Evolutionary conservation across 1,140 invertebrate genomes (phyloP).

Genomic region (Gonioctena quinquepunctata): DNA sequence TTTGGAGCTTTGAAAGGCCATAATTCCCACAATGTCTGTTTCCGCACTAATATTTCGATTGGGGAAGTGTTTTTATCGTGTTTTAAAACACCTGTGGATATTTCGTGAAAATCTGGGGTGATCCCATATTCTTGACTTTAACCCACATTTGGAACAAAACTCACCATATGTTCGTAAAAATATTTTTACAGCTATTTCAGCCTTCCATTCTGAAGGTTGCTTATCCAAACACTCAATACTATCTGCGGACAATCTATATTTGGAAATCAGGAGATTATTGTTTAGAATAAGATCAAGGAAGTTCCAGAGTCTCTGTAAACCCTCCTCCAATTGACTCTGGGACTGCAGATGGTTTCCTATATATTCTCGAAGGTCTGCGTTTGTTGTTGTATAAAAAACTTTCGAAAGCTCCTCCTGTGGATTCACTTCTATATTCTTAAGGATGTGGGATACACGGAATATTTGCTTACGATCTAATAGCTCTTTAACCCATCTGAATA

Average conservation of each 20-base stretch:
- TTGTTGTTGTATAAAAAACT: slow-evolving; percentile 59
- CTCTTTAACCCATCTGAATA: slow-evolving; percentile 65
- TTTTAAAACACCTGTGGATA: too few species aligned
- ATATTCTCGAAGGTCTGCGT: slow-evolving; percentile 62
- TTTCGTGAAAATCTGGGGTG: too few species aligned
- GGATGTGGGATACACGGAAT: slow-evolving; percentile 65
- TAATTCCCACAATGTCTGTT: too few species aligned
- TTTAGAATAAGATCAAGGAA: slow-evolving; percentile 62
- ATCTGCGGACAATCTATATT: slow-evolving; percentile 29
- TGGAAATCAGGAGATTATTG: slow-evolving; percentile 33
- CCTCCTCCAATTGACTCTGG: slow-evolving; percentile 54
- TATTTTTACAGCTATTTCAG: slow-evolving; percentile 58
- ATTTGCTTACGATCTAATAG: slow-evolving; percentile 65
- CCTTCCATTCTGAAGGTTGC: slow-evolving; percentile 58
- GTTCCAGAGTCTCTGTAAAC: slow-evolving; percentile 61
- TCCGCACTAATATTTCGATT: neutral
- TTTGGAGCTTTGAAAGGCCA: too few species aligned
- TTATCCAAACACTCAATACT: slow-evolving; percentile 52
- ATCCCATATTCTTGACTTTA: too few species aligned
- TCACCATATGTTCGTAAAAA: slow-evolving; percentile 63
- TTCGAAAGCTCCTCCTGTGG: slow-evolving; percentile 61
- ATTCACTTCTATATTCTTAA: slow-evolving; percentile 64
- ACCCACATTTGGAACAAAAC: slow-evolving; percentile 23
- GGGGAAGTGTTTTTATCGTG: too few species aligned
- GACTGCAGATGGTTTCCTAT: slow-evolving; percentile 63